Base-by-base conservation (phyloP, 2,797 vertebrate species). In the Falco columbarius region DNA sequence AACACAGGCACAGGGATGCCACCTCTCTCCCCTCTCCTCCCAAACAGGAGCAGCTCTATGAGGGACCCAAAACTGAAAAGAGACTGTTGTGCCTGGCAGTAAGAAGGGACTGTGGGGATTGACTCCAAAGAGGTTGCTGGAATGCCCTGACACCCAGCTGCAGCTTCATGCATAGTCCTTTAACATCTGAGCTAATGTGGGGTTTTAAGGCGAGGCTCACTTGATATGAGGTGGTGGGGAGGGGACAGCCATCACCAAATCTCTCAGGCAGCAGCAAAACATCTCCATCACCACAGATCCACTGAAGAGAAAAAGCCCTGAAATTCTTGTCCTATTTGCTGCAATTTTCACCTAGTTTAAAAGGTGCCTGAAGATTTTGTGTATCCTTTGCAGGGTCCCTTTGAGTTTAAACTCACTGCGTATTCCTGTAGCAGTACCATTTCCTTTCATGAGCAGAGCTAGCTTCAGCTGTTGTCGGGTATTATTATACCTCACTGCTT, bases 391-490 rank as follows among this genome's bases (percentile, higher is more conserved):
- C 38, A 44, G 51, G 27, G 7, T 73, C 30, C 30, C 29, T 80
- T 88, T 61, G 23, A 54, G 19, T 80, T 85, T 76, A 89, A 90
- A 87, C 10, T 72, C 51, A 27, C 20, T 61, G 19, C 18, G 0
- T 77, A 81, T 68, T 92, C 46, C 73, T 75, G 27, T 40, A 68
- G 73, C 58, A 93, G 66, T 40, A 79, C 51, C 55, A 62, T 80
- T 95, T 90, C 56, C 59, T 80, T 84, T 89, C 74, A 82, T 52
- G 77, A 87, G 47, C 44, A 93, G 51, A 92, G 47, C 30, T 65
- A 54, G 9, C 67, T 82, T 96, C 95, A 97, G 95, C 92, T 96
- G 95, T 95, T 92, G 86, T 70, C 3, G 32, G 20, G 58, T 96
- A 86, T 95, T 95, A 96, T 86, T 93, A 86, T 75, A 86, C 17